Evolutionary conservation across 1,140 invertebrate species (phyloP).

Genomic region (Drosophila pallidifrons): DNA sequence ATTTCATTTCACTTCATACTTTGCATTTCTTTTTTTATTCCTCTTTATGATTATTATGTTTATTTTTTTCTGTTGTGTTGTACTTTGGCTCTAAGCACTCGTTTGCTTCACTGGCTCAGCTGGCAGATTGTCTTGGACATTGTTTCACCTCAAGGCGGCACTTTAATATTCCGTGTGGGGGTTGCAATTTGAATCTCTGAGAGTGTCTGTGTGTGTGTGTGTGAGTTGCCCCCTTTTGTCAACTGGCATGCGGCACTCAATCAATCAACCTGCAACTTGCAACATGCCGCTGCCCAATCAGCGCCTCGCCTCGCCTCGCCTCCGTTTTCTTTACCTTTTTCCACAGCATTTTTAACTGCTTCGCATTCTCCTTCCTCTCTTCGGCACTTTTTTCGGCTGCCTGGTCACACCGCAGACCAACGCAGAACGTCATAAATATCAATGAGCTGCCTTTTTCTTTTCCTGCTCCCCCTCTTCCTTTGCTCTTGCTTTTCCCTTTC

Average conservation of each 20-base stretch:
- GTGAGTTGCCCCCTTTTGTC: conserved; percentile 3
- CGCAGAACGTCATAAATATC: conserved; percentile 58
- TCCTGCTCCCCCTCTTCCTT: background rate
- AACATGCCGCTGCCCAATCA: conserved; percentile 34
- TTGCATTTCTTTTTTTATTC: conserved; percentile 36
- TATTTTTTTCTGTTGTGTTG: background rate
- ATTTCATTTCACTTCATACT: conserved; percentile 46
- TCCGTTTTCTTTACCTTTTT: background rate
- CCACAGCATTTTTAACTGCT: background rate
- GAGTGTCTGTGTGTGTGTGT: background rate
- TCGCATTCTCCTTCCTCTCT: background rate
- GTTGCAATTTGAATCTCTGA: background rate
- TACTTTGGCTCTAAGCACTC: conserved; percentile 30
- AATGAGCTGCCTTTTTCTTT: conserved; percentile 43
- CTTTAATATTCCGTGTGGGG: too few species aligned
- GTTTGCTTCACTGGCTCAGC: conserved; percentile 34
- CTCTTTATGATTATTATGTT: conserved; percentile 31
- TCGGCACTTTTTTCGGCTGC: background rate
- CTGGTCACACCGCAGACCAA: conserved; percentile 10
- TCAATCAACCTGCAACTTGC: conserved; percentile 40
- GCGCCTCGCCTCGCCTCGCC: background rate
- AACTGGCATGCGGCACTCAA: conserved; percentile 30
- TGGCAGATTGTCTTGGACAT: conserved; percentile 25
- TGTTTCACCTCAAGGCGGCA: background rate
- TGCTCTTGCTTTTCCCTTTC: too few species aligned